Conservation (phyloP, 2,888 invertebrate genomes). For the Eristalis intricaria region DNA sequence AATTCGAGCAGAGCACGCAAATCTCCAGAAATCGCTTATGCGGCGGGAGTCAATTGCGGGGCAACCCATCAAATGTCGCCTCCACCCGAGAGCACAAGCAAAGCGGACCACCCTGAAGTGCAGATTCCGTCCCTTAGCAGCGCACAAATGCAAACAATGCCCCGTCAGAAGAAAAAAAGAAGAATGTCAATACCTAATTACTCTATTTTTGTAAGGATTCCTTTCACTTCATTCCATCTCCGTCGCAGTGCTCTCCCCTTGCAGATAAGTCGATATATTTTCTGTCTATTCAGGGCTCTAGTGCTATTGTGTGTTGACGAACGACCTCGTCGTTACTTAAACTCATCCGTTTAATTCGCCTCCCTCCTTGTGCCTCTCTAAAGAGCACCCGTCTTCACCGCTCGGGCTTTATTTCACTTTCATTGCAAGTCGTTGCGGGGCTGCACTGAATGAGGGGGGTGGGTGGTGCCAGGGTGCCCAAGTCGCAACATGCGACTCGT, state of each 20-base stretch:
- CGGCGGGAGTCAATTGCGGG: background rate
- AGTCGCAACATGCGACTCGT: background rate
- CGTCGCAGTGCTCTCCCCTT: background rate
- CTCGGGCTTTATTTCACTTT: constrained; percentile 40
- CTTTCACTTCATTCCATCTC: constrained; percentile 25
- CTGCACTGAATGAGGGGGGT: too few relatives aligned
- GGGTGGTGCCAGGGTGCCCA: background rate
- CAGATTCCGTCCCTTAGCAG: constrained; percentile 4
- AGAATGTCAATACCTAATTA: constrained; percentile 70
- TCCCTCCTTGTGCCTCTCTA: background rate
- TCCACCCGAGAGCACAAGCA: constrained; percentile 11
- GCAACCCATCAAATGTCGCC: background rate
- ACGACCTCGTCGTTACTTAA: constrained; percentile 20
- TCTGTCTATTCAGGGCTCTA: constrained; percentile 36
- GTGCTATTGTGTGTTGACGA: constrained; percentile 33
- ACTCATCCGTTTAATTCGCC: constrained; percentile 58
- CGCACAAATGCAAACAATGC: constrained; percentile 43
- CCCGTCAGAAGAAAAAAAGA: constrained; percentile 22
- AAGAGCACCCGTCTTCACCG: background rate
- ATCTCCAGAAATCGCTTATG: background rate
- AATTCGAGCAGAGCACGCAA: background rate
- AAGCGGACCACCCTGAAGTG: constrained; percentile 24
- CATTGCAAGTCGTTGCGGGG: constrained; percentile 20
- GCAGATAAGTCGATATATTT: constrained; percentile 55
- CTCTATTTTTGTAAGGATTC: constrained; percentile 70